These are phyloP conservation scores for Heterodera filipjevi DNA, from an alignment of 2,888 invertebrate species.

Conservation along the genomic window DNA sequence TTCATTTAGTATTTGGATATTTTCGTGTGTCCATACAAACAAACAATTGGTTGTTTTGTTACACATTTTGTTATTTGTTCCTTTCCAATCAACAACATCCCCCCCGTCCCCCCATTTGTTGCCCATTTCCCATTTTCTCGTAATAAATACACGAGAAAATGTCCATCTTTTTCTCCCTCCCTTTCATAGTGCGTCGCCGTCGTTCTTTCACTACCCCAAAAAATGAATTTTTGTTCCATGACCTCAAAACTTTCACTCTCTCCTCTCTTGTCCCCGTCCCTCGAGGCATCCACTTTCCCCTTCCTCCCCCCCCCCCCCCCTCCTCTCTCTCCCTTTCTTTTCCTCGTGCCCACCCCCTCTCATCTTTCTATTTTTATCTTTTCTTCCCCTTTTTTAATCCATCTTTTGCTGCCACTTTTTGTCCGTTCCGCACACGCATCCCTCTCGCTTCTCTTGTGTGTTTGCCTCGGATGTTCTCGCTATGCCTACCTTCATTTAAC, in stretches of 20 bases:
- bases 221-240: slow-evolving; percentile 6
- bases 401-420: neutral
- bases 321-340: no score
- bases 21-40: no score
- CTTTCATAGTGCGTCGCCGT: no score
- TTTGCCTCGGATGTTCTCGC: neutral
- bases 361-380: neutral
- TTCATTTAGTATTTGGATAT: no score
- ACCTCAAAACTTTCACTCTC: neutral
- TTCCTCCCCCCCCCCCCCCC: no score
- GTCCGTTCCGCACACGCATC: neutral
- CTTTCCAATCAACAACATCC: neutral
- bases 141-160: neutral
- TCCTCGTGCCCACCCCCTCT: neutral
- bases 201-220: neutral
- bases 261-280: neutral
- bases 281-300: no score
- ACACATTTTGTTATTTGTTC: neutral
- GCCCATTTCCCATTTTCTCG: neutral
- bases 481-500: neutral
- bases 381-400: neutral
- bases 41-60: neutral
- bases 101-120: neutral
- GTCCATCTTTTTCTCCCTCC: neutral
- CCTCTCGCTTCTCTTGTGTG: neutral